These are phyloP conservation scores for Elysia chlorotica DNA, from an alignment of 1,140 invertebrate species.

Conservation along the genomic window DNA sequence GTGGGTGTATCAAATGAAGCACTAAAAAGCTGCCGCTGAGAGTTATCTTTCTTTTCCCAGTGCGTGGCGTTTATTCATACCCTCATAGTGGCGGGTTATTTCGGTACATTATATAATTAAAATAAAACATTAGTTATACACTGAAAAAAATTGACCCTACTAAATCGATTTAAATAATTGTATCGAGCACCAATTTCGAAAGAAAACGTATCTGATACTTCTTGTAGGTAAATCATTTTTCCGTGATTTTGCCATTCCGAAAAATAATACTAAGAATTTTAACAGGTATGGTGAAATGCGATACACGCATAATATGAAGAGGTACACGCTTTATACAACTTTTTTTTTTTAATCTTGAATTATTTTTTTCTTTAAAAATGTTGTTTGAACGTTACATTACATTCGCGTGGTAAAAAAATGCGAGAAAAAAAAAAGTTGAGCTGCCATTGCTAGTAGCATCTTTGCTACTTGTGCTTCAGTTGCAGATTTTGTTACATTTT, in stretches of 20 bases:
- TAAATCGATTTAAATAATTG: background rate
- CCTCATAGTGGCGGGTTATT: background rate
- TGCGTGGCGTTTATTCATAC: background rate
- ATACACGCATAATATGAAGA: background rate
- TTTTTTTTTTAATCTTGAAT: background rate
- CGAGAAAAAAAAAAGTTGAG: too few relatives aligned
- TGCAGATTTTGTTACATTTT: too few relatives aligned
- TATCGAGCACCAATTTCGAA: background rate
- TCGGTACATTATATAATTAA: background rate
- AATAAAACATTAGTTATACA: too few relatives aligned
- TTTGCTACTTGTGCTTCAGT: too few relatives aligned
- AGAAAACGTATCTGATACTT: background rate
- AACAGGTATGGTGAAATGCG: background rate
- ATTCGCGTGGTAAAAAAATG: too few relatives aligned
- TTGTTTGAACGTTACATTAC: too few relatives aligned
- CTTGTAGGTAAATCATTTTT: background rate
- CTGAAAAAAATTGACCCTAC: too few relatives aligned
- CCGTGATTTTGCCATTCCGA: background rate
- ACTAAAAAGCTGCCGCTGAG: background rate
- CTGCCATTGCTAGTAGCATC: too few relatives aligned
- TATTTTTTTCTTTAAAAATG: slow-evolving; percentile 1
- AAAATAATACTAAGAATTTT: background rate
- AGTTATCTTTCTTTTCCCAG: background rate
- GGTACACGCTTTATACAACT: background rate
- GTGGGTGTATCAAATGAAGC: too few relatives aligned